Evolutionary conservation across 2,797 vertebrate species (phyloP).

Genomic region (Arremon aurantiirostris): DNA sequence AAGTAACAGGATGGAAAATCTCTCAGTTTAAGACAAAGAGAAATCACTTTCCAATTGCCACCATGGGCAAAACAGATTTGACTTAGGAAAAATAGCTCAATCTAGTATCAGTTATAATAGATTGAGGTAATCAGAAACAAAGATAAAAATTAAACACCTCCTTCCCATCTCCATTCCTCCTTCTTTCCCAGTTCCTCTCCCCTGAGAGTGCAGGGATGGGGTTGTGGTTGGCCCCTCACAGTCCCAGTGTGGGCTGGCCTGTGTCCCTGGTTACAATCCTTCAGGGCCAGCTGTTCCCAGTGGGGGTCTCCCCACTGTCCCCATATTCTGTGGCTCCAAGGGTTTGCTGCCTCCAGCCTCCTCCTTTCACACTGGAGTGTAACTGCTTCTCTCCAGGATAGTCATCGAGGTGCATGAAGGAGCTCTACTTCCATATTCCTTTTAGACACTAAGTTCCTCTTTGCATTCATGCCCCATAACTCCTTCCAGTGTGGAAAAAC

Average conservation of each 20-base stretch:
- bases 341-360: neutral
- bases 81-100: neutral
- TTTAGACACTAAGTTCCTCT: neutral
- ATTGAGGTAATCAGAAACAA: neutral
- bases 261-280: neutral
- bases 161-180: fast-evolving
- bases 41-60: neutral
- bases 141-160: neutral
- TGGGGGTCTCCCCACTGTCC: neutral
- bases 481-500: neutral
- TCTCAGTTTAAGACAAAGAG: neutral
- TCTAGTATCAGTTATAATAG: neutral
- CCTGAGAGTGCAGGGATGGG: fast-evolving
- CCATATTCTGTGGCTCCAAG: neutral
- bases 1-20: neutral
- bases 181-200: neutral
- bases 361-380: neutral
- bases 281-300: neutral
- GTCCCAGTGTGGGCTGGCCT: neutral
- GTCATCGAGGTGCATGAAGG: fast-evolving
- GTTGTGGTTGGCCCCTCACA: neutral
- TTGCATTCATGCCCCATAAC: neutral
- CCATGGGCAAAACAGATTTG: neutral
- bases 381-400: neutral
- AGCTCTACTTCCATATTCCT: neutral